Conservation (phyloP, 2,113 vertebrate genomes). For the Poicephalus meyeri region DNA sequence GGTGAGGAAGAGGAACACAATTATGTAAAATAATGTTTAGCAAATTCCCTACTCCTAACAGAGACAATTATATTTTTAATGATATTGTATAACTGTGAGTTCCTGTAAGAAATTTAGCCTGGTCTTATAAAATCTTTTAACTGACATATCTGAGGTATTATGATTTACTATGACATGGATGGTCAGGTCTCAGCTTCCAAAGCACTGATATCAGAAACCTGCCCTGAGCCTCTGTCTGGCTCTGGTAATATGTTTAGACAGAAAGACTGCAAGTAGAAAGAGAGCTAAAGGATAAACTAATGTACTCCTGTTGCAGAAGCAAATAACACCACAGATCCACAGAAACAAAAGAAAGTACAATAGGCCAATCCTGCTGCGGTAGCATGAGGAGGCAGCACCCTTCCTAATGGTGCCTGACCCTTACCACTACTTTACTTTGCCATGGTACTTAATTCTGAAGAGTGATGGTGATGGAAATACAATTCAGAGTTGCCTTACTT, state of each 20-base stretch:
- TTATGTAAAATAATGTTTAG: background rate
- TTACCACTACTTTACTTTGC: background rate
- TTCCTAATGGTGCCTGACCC: background rate
- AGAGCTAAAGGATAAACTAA: background rate
- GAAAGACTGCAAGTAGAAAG: background rate
- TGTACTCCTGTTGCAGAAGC: background rate
- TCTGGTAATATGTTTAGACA: background rate
- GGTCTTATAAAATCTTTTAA: background rate
- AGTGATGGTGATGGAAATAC: background rate
- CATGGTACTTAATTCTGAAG: background rate
- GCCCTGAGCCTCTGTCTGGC: background rate
- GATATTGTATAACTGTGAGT: background rate
- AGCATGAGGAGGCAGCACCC: background rate
- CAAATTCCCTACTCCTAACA: background rate
- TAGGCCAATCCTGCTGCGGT: background rate
- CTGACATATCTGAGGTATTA: background rate
- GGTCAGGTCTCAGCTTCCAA: background rate
- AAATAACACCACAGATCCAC: background rate
- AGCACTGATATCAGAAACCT: background rate
- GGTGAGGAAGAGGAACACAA: background rate
- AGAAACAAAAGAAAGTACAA: background rate
- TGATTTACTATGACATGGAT: background rate
- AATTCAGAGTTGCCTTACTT: background rate
- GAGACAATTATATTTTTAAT: background rate
- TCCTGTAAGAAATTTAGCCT: background rate